Evolutionary conservation across 2,888 invertebrate genomes (phyloP).

Genomic region (Patella ulyssiponensis): DNA sequence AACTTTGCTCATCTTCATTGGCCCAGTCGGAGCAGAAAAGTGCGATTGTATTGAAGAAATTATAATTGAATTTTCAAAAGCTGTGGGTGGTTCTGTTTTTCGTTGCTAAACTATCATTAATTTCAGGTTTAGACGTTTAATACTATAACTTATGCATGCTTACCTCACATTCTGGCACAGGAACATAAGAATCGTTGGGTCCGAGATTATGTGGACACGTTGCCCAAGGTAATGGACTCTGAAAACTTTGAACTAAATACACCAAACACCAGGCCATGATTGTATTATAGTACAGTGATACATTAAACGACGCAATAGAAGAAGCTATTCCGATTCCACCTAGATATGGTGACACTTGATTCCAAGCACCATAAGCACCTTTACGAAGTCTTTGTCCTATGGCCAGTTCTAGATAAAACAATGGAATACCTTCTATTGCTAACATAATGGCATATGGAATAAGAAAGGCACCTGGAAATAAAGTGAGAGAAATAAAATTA

Average conservation of each 20-base stretch:
- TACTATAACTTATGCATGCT: neutral
- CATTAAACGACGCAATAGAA: slow-evolving; percentile 91
- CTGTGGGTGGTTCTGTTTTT: too few species aligned
- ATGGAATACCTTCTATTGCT: slow-evolving; percentile 89
- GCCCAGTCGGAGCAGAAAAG: too few species aligned
- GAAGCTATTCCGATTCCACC: slow-evolving; percentile 95
- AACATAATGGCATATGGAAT: slow-evolving; percentile 94
- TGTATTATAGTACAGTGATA: slow-evolving; percentile 95
- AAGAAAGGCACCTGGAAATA: slow-evolving; percentile 88
- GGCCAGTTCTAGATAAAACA: slow-evolving; percentile 94
- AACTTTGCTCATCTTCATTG: too few species aligned
- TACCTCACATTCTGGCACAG: slow-evolving; percentile 40
- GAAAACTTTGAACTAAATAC: slow-evolving; percentile 91
- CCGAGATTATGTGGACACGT: slow-evolving; percentile 82
- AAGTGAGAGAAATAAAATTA: slow-evolving; percentile 13
- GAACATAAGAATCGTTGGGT: slow-evolving; percentile 27
- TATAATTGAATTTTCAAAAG: too few species aligned
- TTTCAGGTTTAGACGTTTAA: neutral
- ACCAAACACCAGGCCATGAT: slow-evolving; percentile 97
- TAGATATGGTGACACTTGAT: slow-evolving; percentile 92
- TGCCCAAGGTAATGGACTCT: slow-evolving; percentile 89
- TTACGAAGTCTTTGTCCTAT: slow-evolving; percentile 94
- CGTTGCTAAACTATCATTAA: too few species aligned
- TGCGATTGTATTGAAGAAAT: too few species aligned
- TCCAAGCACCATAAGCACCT: slow-evolving; percentile 94